Base-by-base conservation (phyloP, 2,797 vertebrate species). In the Leptoclinus maculatus region DNA sequence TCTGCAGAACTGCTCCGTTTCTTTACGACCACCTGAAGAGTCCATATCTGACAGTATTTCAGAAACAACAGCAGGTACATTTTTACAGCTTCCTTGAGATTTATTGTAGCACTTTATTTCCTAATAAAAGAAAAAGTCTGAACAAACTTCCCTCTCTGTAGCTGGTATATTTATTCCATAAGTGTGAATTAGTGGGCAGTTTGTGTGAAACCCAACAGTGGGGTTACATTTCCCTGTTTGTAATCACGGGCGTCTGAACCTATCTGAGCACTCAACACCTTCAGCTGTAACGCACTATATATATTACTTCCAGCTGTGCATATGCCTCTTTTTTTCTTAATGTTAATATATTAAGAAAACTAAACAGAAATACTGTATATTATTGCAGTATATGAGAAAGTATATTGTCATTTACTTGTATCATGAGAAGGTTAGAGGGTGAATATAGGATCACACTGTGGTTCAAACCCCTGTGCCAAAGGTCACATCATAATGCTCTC, bases 221-320 rank as follows among this genome's bases (percentile, higher is more conserved):
- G 32, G 56, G 57, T 51, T 60, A 54, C 21, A 51, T 78, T 87
- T 82, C 63, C 74, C 65, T 70, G 66, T 76, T 64, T 71, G 85
- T 83, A 80, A 86, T 89, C 70, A 36, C 77, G 78, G 70, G 16
- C 58, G 13, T 92, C 85, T 82, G 80, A 79, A 75, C 70, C 76
- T 36, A 83, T 89, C 80, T 73, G 66, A 79, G 67, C 79, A 59
- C 78, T 92, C 87, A 80, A 56, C 90, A 86, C 87, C 74, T 73
- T 82, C 17, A 23, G 59, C 83, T 84, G 51, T 76, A 89, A 83
- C 36, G 68, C 41, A 47, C 93, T 86, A 90, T 89, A 64, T 89
- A 64, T 91, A 92, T 90, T 76, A 66, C 82, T 91, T 87, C 83
- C 83, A 91, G 82, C 83, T 92, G 88, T 90, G 90, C 63, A 39